phyloP scores from a whole-genome alignment of 2,797 vertebrate species.

The Spheniscus humboldti region DNA sequence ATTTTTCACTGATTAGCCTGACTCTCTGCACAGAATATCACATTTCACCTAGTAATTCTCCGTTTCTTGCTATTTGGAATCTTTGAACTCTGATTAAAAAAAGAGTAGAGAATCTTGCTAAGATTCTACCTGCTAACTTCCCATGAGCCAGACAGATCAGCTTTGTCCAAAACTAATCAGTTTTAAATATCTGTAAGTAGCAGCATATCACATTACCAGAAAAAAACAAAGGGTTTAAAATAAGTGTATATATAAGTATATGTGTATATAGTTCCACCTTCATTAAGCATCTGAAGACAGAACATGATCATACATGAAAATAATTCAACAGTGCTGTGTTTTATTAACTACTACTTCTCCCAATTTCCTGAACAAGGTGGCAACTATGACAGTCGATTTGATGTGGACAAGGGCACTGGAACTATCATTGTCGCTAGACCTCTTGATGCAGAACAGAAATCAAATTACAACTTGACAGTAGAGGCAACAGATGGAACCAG shows the following conservation, averaged over 20 bases:
- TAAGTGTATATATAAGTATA: background rate
- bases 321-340: background rate
- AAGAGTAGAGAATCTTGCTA: background rate
- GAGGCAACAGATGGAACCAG: constrained; percentile 95
- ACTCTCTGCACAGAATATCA: background rate
- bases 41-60: background rate
- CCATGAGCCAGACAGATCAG: background rate
- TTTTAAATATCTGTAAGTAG: background rate
- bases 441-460: constrained; percentile 94
- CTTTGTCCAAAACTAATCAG: background rate
- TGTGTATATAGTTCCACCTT: background rate
- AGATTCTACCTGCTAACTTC: background rate
- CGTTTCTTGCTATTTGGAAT: background rate
- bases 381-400: constrained; percentile 96
- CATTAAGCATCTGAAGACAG: constrained; percentile 31
- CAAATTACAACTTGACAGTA: constrained; percentile 97
- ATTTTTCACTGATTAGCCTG: background rate
- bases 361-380: constrained; percentile 85
- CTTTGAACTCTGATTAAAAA: background rate
- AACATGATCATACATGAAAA: constrained; percentile 8
- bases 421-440: constrained; percentile 92
- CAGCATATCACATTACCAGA: background rate
- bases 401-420: constrained; percentile 95
- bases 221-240: background rate
- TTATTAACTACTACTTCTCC: constrained; percentile 70